Evolutionary conservation across 2,113 vertebrate species (phyloP).

Genomic region (Hiodon alosoides): DNA sequence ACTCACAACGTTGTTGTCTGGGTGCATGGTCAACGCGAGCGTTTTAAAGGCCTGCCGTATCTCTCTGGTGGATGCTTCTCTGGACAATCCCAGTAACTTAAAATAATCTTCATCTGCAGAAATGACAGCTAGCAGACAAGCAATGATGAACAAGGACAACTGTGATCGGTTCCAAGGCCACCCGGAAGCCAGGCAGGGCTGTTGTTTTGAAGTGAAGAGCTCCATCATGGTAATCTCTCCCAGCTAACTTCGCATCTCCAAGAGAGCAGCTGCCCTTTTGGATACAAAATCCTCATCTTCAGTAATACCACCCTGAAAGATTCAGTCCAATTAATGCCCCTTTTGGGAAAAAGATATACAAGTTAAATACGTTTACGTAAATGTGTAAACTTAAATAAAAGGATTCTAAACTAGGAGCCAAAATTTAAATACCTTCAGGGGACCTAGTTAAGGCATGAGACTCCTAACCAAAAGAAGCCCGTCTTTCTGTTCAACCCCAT

Average conservation of each 20-base stretch:
- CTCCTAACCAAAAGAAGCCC: too few species aligned
- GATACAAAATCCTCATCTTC: slow-evolving; percentile 1
- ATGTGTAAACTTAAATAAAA: too few species aligned
- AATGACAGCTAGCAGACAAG: slow-evolving; percentile 52
- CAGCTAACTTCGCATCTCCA: neutral
- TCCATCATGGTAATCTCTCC: neutral
- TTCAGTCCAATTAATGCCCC: neutral
- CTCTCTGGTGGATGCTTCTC: slow-evolving; percentile 85
- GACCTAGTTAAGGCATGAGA: too few species aligned
- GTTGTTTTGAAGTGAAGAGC: neutral
- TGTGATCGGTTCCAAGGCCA: slow-evolving; percentile 44
- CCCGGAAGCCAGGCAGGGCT: neutral
- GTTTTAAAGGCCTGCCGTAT: slow-evolving; percentile 95
- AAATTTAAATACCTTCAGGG: too few species aligned
- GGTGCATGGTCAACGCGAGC: slow-evolving; percentile 89
- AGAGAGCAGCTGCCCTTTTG: neutral
- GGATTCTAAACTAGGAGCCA: too few species aligned
- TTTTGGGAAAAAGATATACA: neutral
- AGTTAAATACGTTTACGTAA: too few species aligned
- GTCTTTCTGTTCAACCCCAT: too few species aligned
- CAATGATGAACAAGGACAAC: slow-evolving; percentile 49
- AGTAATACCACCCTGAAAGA: neutral
- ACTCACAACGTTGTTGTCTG: slow-evolving; percentile 96
- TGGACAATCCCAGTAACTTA: slow-evolving; percentile 77
- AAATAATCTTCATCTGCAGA: slow-evolving; percentile 80